Evolutionary conservation across 2,113 vertebrate species (phyloP), one percentile per base, ranked within the genome.

Genomic region (Hirundichthys speculiger): DNA sequence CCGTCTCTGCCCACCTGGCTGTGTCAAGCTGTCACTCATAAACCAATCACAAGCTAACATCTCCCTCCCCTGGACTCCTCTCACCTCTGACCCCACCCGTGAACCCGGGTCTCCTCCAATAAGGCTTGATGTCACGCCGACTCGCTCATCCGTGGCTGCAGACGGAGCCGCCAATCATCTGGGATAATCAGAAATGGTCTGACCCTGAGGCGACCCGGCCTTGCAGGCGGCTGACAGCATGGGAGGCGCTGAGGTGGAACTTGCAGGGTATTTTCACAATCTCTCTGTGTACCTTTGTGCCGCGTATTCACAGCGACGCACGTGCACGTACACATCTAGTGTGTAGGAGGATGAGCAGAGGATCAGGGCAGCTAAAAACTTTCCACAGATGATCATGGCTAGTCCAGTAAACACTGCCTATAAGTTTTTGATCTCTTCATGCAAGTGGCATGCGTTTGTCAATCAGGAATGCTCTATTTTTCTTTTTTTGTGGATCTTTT

Each of bases 11-110:
- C 57, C 34, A 51, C 80, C 76, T 75, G 55, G 19, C 65, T 55
- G 42, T 76, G 75, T 84, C 70, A 64, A 46, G 63, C 86, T 87
- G 87, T 83, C 87, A 82, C 65, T 88, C 87, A 87, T 87, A 89
- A 89, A 89, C 79, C 79, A 90, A 87, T 88, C 86, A 83, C 38
- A 79, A 81, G 69, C 69, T 68, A 80, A 87, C 84, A 82, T 87
- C 84, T 83, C 71, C 81, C 81, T 86, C 71, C 67, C 69, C 60
- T 49, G 54, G 62, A 80, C 77, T n/a, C 51, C 46, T 48, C 47
- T 48, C 64, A 81, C 83, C 84, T 82, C 49, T 86, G 86, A 86
- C 84, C 87, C 80, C 57, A 43, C 71, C 77, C 87, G 60, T 85
- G 75, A 85, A 83, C 79, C 30, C 47, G 6, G 70, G 64, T 74